These are phyloP conservation scores for Hypotaenidia okinawae DNA, from an alignment of 2,797 vertebrate genomes.

Conservation along the genomic window DNA sequence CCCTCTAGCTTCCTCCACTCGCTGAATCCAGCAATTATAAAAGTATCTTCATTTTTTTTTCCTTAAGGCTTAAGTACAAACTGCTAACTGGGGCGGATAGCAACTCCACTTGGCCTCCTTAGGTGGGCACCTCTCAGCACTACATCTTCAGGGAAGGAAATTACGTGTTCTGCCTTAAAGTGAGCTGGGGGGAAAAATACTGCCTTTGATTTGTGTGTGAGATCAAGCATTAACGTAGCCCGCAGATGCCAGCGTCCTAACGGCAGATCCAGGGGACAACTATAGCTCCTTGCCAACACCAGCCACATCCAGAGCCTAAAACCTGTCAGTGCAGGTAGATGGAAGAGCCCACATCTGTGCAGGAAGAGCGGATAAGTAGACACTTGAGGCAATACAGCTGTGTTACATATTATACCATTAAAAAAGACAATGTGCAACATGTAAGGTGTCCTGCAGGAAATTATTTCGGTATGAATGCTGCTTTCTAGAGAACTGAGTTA, in stretches of 20 bases:
- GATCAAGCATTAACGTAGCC: neutral
- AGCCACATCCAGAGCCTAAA: neutral
- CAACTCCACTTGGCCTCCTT: neutral
- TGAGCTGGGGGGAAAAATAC: accelerated
- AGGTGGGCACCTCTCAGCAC: neutral
- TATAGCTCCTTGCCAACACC: neutral
- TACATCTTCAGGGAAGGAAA: neutral
- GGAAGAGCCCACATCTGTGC: neutral
- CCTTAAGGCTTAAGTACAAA: neutral
- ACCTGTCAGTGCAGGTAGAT: neutral
- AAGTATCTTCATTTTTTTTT: neutral
- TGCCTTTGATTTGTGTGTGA: neutral
- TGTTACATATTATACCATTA: neutral
- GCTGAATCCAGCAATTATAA: neutral
- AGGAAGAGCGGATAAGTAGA: neutral
- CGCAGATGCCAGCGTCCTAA: neutral
- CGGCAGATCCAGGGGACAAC: neutral
- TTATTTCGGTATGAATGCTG: neutral
- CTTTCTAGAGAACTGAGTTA: neutral
- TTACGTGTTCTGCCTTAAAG: neutral
- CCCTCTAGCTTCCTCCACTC: neutral
- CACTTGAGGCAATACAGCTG: neutral
- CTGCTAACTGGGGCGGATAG: constrained; percentile 3
- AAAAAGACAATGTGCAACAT: neutral
- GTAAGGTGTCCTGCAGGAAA: neutral